Base-by-base conservation (phyloP, 2,888 invertebrate species). In the Perizoma flavofasciatum region DNA sequence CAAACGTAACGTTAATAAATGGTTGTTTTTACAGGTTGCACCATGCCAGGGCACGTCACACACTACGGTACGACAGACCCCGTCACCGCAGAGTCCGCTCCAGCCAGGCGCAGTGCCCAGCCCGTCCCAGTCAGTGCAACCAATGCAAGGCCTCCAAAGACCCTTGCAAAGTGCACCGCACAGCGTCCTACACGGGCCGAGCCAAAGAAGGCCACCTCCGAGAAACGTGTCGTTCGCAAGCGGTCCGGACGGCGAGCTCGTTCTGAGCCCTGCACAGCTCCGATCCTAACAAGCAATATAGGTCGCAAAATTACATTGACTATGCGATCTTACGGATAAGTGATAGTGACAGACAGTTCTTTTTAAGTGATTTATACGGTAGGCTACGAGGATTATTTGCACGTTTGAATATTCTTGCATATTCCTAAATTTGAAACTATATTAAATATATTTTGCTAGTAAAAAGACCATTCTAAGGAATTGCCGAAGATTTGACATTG, bases 231-330 rank as follows among this genome's bases (percentile, higher is more conserved):
- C 92, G 76, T 86, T 93, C 88, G 87, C 94, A 82, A 87, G 86
- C 67, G 85, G 79, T 46, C 84, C 84, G 59, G 90, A 90, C 87
- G 90, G 89, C 76, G 94, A 94, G 68, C 93, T 94, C 66, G 94
- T 94, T 65, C 92, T 94, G 73, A 94, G 94, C 76, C 94, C 94
- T 69, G 93, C 94, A 67, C 94, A 94, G 78, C 86, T 94, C 75
- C 93, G 93, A 85, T 92, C 92, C 82, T 92, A 92, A 85, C 78
- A 83, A 88, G 86, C 87, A 86, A 88, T 86, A 88, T 82, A 77
- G 69, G 59, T 76, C 79, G 81, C 85, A 81, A 83, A 79, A 84
- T 68, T 71, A 82, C 83, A 74, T 79, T 75, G 79, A 85, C 78
- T 79, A 71, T 81, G 75, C 61, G 63, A 62, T 77, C 75, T 77